Evolutionary conservation across 2,797 vertebrate species (phyloP).

Genomic region (Chanos chanos): DNA sequence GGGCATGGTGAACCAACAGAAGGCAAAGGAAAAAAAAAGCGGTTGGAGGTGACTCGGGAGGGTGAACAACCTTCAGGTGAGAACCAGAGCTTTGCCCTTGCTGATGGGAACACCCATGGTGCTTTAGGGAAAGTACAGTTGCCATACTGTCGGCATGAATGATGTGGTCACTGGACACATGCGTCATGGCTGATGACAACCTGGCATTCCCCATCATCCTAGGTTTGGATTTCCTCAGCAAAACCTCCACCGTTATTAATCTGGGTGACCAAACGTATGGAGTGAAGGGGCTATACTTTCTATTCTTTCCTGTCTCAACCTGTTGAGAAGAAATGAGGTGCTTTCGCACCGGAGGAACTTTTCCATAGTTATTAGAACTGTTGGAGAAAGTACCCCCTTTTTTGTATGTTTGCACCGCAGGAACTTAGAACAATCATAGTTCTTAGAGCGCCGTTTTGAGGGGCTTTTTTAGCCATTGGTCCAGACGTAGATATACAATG

Average conservation of each 20-base stretch:
- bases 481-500: too few relatives aligned
- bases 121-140: neutral
- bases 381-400: too few relatives aligned
- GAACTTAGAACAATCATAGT: too few relatives aligned
- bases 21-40: neutral
- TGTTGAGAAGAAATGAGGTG: too few relatives aligned
- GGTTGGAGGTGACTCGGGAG: neutral
- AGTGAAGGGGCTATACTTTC: neutral
- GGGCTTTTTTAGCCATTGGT: too few relatives aligned
- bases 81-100: neutral
- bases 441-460: too few relatives aligned
- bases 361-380: too few relatives aligned
- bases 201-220: neutral
- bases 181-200: neutral
- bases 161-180: too few relatives aligned
- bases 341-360: too few relatives aligned
- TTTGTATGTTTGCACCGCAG: too few relatives aligned
- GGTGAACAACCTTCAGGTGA: neutral
- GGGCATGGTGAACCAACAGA: neutral
- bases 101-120: too few relatives aligned
- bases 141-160: too few relatives aligned
- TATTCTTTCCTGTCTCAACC: neutral
- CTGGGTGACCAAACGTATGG: neutral
- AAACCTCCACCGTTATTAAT: neutral
- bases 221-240: neutral